Evolutionary conservation across 1,140 invertebrate species (phyloP).

Genomic region (Macrosteles quadrilineatus): DNA sequence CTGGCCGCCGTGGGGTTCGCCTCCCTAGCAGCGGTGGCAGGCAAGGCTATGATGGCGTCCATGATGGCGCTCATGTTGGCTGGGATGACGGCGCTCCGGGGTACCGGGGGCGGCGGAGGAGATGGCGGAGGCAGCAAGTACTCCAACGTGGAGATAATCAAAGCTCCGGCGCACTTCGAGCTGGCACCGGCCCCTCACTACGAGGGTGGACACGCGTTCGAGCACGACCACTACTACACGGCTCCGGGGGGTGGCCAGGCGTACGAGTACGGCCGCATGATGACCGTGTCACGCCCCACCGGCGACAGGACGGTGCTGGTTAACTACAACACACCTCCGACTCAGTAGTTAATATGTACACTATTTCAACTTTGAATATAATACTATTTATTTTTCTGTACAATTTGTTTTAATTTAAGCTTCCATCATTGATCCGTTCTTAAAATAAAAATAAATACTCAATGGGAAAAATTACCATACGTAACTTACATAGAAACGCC

Average conservation of each 20-base stretch:
- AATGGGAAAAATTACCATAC: too few relatives aligned
- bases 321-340: too few relatives aligned
- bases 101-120: constrained; percentile 52
- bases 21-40: constrained; percentile 70
- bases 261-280: constrained; percentile 1
- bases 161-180: constrained; percentile 69
- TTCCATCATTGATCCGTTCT: too few relatives aligned
- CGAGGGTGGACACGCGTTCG: constrained; percentile 47
- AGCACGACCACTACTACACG: constrained; percentile 62
- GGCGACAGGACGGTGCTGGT: not conserved
- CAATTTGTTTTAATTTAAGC: too few relatives aligned
- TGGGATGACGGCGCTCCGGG: constrained; percentile 72
- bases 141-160: constrained; percentile 70
- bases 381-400: too few relatives aligned
- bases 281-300: not conserved
- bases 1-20: constrained; percentile 72
- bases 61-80: constrained; percentile 75
- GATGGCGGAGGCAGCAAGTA: constrained; percentile 61
- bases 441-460: too few relatives aligned
- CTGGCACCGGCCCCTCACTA: constrained; percentile 36
- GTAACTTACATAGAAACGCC: too few relatives aligned
- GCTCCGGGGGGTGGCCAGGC: constrained; percentile 11
- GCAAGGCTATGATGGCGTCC: constrained; percentile 80
- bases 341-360: too few relatives aligned
- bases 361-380: too few relatives aligned